Evolutionary conservation across 2,888 invertebrate genomes (phyloP), one percentile per base, ranked within the genome.

Genomic region (Sabellastarte sp.): DNA sequence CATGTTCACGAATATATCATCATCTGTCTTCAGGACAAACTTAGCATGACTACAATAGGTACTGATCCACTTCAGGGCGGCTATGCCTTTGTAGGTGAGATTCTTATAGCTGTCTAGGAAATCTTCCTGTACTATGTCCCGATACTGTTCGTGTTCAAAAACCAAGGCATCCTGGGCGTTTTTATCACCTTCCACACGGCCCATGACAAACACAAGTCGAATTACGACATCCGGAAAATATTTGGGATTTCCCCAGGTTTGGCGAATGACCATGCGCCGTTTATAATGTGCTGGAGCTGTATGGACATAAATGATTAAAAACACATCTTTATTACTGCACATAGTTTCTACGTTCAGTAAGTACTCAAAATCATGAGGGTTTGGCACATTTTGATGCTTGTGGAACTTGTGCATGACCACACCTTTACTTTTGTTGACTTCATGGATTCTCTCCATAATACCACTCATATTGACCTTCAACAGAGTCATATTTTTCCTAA

Each of bases 1-100:
- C 81, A 83, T 77, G 63, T 86, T 84, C 15, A 85, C 80, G 63
- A 85, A 78, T 53, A 85, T 84, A 63, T 86, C 86, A 70, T 86
- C 86, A 65, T 86, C 86, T 0, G 84, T 78, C 72, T 86, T 86
- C 15, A 86, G 74, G 5, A 86, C 76, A 69, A 77, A 84, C 28
- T 73, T 70, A 0, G 81, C 80, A 50, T 77, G 68, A 3, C 64
- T 67, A 70, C 86, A 86, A 68, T 77, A 77, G 26, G 69, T 74
- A 1, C 80, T 73, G 2, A 83, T 77, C 86, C 86, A 86, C 67
- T 84, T 79, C 30, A 83, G 66, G 0, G 81, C 84, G 64, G 83
- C 82, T 28, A 85, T 76, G 53, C 66, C 85, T 73, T 86, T 86
- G 72, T 84, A 84, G 0, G 85, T 85, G 33, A 86, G 75, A 74